Conservation (phyloP, 2,797 vertebrate species). For the Anas georgica region DNA sequence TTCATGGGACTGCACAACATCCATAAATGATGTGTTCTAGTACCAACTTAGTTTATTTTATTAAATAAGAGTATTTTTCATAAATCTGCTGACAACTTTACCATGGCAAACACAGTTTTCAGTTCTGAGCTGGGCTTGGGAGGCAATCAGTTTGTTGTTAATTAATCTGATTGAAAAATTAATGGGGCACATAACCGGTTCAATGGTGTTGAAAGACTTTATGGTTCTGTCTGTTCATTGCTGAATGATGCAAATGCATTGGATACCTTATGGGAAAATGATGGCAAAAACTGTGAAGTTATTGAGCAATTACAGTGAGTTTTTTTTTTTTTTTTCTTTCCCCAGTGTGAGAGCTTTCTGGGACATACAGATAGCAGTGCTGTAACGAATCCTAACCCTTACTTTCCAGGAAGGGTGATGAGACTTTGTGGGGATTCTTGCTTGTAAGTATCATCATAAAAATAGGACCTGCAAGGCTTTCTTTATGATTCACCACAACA, state of each 20-base stretch:
- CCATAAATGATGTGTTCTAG: neutral
- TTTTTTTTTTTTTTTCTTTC: neutral
- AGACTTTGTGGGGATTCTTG: conserved; percentile 35
- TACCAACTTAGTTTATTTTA: conserved; percentile 1
- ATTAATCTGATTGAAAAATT: conserved; percentile 34
- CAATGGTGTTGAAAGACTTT: conserved; percentile 23
- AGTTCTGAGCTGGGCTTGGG: neutral
- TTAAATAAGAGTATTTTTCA: conserved; percentile 23
- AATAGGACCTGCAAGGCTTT: conserved; percentile 53
- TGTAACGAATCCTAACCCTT: neutral
- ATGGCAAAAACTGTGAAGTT: conserved; percentile 1
- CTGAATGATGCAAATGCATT: conserved; percentile 15
- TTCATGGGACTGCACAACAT: neutral
- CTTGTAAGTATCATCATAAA: conserved; percentile 51
- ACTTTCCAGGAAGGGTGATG: neutral
- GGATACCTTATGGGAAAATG: neutral
- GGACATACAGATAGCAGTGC: neutral
- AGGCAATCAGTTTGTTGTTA: conserved; percentile 2
- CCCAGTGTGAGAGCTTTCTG: neutral
- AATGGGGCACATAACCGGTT: neutral
- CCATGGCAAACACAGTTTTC: neutral
- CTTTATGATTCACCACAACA: conserved; percentile 66
- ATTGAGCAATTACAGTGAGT: neutral
- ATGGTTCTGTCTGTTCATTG: neutral
- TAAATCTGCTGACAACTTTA: conserved; percentile 1